A percentile compares a stretch with the other conserved stretches of the same genome.
phyloP scores from a whole-genome alignment of 2,797 vertebrate species.

The Hypotaenidia philippensis region DNA sequence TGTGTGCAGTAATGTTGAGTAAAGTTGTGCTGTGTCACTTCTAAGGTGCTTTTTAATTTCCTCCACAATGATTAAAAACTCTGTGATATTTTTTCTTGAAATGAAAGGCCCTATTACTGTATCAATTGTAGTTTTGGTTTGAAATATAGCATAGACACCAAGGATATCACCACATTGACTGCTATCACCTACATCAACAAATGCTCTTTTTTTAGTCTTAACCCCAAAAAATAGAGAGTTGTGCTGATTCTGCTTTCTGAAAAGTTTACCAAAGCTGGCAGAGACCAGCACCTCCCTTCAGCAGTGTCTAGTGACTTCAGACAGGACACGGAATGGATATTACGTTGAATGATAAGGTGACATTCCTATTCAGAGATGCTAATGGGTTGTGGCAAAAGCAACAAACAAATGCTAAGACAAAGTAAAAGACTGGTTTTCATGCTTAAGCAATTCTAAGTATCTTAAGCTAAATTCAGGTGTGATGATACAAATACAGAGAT shows the following conservation, averaged over 20 bases:
- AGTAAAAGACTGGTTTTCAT: not conserved
- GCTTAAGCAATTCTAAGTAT: not conserved
- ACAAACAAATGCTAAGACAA: not conserved
- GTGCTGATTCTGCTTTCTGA: not conserved
- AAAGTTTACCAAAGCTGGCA: not conserved
- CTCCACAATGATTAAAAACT: not conserved
- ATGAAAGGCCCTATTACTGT: not conserved
- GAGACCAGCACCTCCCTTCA: not conserved
- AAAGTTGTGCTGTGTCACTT: not conserved
- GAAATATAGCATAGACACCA: not conserved
- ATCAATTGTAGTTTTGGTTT: not conserved
- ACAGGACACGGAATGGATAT: fast-evolving
- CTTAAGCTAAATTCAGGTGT: not conserved
- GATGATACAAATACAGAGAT: not conserved
- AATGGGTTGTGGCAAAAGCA: not conserved
- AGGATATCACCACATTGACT: not conserved
- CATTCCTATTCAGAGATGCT: not conserved
- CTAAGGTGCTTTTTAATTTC: not conserved
- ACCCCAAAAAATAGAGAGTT: not conserved
- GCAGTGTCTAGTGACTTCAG: not conserved
- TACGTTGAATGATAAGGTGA: not conserved
- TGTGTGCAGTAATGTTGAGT: not conserved
- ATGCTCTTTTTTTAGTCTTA: not conserved
- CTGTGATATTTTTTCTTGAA: not conserved
- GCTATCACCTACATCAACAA: not conserved